phyloP scores from a whole-genome alignment of 2,113 vertebrate species.

The Zapus hudsonius region DNA sequence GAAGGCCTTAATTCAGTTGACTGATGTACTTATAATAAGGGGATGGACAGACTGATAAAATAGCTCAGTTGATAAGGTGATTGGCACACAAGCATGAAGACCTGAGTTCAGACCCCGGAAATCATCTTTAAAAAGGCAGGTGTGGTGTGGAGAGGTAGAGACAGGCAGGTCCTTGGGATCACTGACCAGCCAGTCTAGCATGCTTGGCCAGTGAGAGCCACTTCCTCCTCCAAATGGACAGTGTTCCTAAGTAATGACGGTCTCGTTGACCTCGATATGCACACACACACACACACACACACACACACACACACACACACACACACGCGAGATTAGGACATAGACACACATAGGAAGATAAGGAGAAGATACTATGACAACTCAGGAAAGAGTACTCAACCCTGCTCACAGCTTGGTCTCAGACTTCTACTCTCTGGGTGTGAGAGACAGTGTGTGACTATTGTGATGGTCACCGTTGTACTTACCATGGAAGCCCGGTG shows the following conservation, averaged over 20 bases:
- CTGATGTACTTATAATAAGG: not conserved
- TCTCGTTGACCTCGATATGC: no score
- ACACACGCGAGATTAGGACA: not conserved
- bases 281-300: no score
- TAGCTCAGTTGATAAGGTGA: no score
- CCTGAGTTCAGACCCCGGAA: not conserved
- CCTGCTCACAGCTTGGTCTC: no score
- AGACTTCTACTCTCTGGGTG: not conserved
- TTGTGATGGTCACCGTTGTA: not conserved
- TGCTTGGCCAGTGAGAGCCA: not conserved
- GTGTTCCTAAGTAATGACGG: no score
- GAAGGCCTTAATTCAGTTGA: not conserved
- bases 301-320: no score
- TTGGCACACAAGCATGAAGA: not conserved
- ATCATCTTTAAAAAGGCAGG: not conserved
- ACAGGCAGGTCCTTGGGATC: no score
- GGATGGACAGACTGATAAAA: not conserved
- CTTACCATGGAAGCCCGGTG: not conserved
- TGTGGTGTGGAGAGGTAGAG: no score
- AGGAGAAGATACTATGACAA: not conserved
- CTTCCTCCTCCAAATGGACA: no score
- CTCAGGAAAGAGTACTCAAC: not conserved
- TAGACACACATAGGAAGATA: not conserved
- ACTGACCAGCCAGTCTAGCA: no score
- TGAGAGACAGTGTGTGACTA: not conserved